Base-by-base conservation (phyloP, 2,797 vertebrate genomes). In the Artibeus jamaicensis region DNA sequence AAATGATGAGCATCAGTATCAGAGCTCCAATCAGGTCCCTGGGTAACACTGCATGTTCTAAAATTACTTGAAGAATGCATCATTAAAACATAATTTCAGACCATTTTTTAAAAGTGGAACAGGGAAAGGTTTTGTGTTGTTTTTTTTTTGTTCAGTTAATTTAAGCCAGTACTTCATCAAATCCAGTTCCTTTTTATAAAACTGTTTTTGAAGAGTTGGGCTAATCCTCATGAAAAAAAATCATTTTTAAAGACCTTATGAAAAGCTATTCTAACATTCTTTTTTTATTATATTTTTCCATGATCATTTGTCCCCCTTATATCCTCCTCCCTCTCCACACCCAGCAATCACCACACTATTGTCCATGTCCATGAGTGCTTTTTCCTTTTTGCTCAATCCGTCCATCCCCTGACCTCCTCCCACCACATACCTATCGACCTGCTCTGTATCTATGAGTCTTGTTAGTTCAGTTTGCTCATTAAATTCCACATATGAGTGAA, bases 11-110 rank as follows among this genome's bases (percentile, higher is more conserved):
- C 39, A 86, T 46, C 50, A 44, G 9, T 65, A 53, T 62, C 39
- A 78, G 19, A 59, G 22, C 19, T 89, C 24, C 57, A 91, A 9
- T 91, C 53, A 53, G 9, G n/a, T n/a, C 50, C 11, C 44, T 89
- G 65, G 15, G 55, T 82, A 74, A 32, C 50, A 74, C n/a, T 86
- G 39, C 34, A 76, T 89, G 22, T 39, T 93, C 55, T 92, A 93
- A 95, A 89, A 89, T 94, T 83, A 86, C 32, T 93, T 83, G n/a
- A 46, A 94, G 74, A 70, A 86, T 59, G 39, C 21, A 70, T 53
- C 19, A 93, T 67, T 84, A 90, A 87, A 93, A 37, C 11, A 59
- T 10, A 90, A 22, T 22, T 10, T 50, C 57, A 70, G 18, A 5
- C 5, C 11, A 37, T 9, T 53, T 70, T 70, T 37, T 37, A 37